Base-by-base conservation (phyloP, 2,888 invertebrate genomes). In the Dolichopus griseipennis region DNA sequence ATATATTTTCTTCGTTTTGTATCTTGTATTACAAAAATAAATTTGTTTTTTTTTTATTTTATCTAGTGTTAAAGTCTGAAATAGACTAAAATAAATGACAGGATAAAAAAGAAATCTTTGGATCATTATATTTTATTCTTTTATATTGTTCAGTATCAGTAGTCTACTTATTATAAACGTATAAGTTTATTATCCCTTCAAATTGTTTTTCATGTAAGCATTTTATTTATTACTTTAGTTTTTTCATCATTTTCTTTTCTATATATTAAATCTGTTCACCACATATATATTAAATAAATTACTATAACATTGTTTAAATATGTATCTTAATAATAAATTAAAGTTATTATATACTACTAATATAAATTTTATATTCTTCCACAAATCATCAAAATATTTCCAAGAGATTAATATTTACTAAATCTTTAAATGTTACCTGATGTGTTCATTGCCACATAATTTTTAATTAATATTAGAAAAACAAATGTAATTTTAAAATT, bases 61-160 rank as follows among this genome's bases (percentile, higher is more conserved):
- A 52, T 52, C 52, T 52, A 18, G 52, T 52, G 41, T n/a, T n/a
- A 34, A 34, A 34, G 34, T 34, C 5, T 18, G 52, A 52, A 52
- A 41, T 12, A 18, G 52, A 52, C 52, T 52, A 52, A 52, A 52
- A 52, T 52, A 52, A 52, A 52, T 52, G 52, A 52, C 52, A 52
- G 52, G 52, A 52, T 52, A 41, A 41, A n/a, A 41, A 41, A 41
- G 41, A 15, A 41, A 12, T 52, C 18, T 52, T 52, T 52, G 52
- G 52, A 52, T 52, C 52, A 52, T 52, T 52, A 52, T 52, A 52
- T 52, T 52, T 52, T 52, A 52, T 52, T 18, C 18, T 18, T 6
- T 52, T 52, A 37, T 37, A 37, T 37, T 37, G 37, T 37, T 52
- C 18, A 52, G 12, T 43, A 43, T 5, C 9, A 34, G 34, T 34